Base-by-base conservation (phyloP, 2,888 invertebrate species). In the Epistrophe grossulariae region DNA sequence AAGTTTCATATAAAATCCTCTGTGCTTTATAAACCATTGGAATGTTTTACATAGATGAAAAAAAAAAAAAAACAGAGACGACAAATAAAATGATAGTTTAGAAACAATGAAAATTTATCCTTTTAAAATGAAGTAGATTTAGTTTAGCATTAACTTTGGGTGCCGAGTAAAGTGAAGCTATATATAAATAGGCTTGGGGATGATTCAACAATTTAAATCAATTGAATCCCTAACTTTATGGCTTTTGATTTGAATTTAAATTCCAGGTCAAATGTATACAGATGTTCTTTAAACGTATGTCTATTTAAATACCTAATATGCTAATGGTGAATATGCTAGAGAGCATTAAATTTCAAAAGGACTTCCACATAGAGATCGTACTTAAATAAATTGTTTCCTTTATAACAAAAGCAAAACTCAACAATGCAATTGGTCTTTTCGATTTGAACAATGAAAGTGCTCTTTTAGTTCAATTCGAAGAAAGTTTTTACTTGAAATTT, bases 161-260 rank as follows among this genome's bases (percentile, higher is more conserved):
- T 17, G 15, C 9, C 0, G 15, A 0, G 15, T 15, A 55, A 55
- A 13, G 24, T n/a, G 15, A 9, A 8, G 35, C 6, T 17, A 35
- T 35, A 79, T 38, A 66, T 31, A 4, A 31, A 62, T n/a, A n/a
- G n/a, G 43, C 17, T 24, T 31, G 40, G 50, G 15, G 8, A 40
- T 24, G 4, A 40, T 66, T 78, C 5, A 43, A 57, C 59, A 66
- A 60, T 72, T 72, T 17, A 52, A 19, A 55, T 76, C 38, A 71
- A 81, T 81, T 81, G 76, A 78, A 73, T 73, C 48, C 48, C 55
- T 73, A 74, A 48, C 43, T 62, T 79, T 83, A 68, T 73, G 35
- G 19, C 50, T 50, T 68, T 35, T 31, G n/a, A 45, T 48, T 66
- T 15, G 10, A 66, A 66, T 68, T 50, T 35, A 35, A 68, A 50